These are phyloP conservation scores for Athalia rosae DNA, from an alignment of 2,888 invertebrate species.

Conservation along the genomic window DNA sequence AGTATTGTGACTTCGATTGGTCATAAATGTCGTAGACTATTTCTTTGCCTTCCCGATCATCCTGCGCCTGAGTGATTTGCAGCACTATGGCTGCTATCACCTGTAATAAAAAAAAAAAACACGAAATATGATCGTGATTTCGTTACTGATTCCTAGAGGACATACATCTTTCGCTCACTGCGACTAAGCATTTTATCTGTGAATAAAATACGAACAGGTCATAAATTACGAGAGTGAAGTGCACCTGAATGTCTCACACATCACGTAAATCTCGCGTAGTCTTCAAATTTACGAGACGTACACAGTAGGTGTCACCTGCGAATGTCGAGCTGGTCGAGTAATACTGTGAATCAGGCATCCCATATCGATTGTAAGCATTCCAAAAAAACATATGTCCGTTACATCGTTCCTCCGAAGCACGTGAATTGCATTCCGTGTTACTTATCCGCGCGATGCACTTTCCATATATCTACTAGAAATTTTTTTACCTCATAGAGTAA, in stretches of 20 bases:
- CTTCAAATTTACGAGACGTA: too few relatives aligned
- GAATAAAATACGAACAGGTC: too few relatives aligned
- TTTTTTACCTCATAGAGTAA: background rate
- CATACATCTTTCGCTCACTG: background rate
- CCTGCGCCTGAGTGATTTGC: constrained; percentile 67
- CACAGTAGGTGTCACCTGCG: background rate
- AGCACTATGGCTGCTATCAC: constrained; percentile 72
- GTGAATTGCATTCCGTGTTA: background rate
- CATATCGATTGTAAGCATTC: background rate
- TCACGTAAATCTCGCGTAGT: too few relatives aligned
- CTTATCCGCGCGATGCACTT: background rate
- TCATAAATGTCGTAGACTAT: constrained; percentile 84
- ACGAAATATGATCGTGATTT: background rate
- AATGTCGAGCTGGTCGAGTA: background rate
- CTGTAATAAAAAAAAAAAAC: constrained; percentile 62
- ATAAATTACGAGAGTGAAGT: too few relatives aligned
- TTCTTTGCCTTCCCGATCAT: constrained; percentile 75
- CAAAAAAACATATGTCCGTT: background rate
- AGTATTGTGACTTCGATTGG: constrained; percentile 84
- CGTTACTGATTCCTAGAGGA: background rate
- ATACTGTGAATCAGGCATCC: background rate
- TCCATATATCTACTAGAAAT: too few relatives aligned
- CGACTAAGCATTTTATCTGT: too few relatives aligned
- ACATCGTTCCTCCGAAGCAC: background rate
- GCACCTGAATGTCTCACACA: too few relatives aligned